phyloP scores from a whole-genome alignment of 2,797 vertebrate species.

The Micrastur ruficollis region DNA sequence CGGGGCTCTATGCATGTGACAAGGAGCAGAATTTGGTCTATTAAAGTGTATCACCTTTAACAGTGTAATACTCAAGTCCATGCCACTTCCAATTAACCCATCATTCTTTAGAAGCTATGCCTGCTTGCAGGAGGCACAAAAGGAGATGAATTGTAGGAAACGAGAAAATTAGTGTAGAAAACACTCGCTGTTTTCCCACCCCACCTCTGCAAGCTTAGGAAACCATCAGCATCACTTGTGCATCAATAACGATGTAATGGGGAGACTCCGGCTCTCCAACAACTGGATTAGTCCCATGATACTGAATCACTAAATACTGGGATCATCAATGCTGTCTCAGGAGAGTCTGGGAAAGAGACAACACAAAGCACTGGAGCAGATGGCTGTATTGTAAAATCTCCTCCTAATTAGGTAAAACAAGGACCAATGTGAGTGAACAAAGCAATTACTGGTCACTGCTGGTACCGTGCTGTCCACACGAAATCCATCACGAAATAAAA shows the following conservation, averaged over 20 bases:
- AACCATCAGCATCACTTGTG: neutral
- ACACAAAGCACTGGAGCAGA: constrained; percentile 5
- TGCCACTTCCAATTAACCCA: neutral
- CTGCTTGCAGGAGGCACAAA: neutral
- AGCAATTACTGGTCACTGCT: neutral
- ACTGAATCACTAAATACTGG: neutral
- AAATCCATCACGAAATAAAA: neutral
- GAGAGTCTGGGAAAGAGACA: neutral
- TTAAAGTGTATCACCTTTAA: neutral
- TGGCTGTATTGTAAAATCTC: constrained; percentile 9
- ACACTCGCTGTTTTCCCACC: neutral
- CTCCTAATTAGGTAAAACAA: constrained; percentile 13
- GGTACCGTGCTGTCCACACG: rapidly evolving
- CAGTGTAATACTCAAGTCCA: neutral
- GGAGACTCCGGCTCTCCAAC: neutral
- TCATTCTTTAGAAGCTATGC: neutral
- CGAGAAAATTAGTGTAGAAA: neutral
- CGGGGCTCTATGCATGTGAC: rapidly evolving
- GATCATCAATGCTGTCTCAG: neutral
- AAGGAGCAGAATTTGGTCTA: neutral
- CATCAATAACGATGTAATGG: neutral
- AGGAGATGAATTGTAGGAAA: neutral
- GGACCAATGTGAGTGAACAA: neutral
- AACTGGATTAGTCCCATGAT: neutral
- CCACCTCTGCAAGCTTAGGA: neutral